Conservation (phyloP, 2,888 invertebrate genomes). For the Ophion slaviceki region DNA sequence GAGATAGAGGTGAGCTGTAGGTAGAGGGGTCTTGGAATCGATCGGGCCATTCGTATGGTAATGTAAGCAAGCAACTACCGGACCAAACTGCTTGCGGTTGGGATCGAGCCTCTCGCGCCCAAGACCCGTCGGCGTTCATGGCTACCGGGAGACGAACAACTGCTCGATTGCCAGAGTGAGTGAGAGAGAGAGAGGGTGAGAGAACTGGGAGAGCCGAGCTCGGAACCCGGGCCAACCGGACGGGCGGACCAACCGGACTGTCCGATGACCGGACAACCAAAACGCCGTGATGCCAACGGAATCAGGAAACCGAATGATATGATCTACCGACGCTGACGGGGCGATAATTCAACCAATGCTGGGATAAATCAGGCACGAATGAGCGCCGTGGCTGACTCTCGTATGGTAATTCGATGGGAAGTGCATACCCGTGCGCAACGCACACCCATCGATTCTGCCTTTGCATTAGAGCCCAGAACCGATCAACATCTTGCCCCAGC, state of each 20-base stretch:
- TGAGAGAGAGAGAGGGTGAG: background rate
- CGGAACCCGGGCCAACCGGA: constrained; percentile 42
- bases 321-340: constrained; percentile 78
- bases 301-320: constrained; percentile 81
- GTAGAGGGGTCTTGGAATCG: constrained; percentile 78
- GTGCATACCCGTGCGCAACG: background rate
- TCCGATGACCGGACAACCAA: constrained; percentile 62
- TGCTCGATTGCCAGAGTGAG: constrained; percentile 28
- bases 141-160: constrained; percentile 51
- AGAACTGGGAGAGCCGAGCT: constrained; percentile 28
- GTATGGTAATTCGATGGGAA: constrained; percentile 36
- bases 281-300: constrained; percentile 69
- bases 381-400: constrained; percentile 50
- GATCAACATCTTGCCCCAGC: background rate
- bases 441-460: background rate
- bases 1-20: constrained; percentile 51
- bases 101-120: constrained; percentile 57
- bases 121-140: constrained; percentile 70
- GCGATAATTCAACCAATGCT: constrained; percentile 78
- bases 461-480: too few relatives aligned
- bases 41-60: constrained; percentile 83
- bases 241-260: constrained; percentile 55
- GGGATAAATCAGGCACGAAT: constrained; percentile 72
- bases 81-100: constrained; percentile 81
- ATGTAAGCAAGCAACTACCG: constrained; percentile 83